A percentile compares a stretch with the other conserved stretches of the same genome.
Evolutionary conservation across 2,888 invertebrate genomes (phyloP).

Genomic region (Synanthedon andrenaeformis): DNA sequence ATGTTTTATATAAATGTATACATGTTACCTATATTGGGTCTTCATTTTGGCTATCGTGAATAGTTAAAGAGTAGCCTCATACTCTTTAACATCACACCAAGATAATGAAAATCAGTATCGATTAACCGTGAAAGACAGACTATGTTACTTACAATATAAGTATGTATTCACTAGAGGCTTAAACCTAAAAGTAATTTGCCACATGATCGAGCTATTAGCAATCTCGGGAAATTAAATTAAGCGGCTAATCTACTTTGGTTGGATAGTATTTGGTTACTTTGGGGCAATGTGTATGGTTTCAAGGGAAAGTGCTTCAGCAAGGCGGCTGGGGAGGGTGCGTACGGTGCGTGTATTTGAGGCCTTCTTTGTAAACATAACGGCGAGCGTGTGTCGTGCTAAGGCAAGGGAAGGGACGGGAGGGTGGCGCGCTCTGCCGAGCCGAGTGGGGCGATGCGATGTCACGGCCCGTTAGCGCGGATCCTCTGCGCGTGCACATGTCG

Average conservation of each 20-base stretch:
- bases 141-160: too few species aligned
- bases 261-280: constrained; percentile 50
- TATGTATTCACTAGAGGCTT: too few species aligned
- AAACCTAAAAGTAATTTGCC: constrained; percentile 18
- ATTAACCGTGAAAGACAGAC: too few species aligned
- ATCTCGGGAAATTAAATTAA: constrained; percentile 65
- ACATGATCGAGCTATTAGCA: constrained; percentile 49
- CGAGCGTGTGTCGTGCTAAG: constrained; percentile 9
- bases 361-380: constrained; percentile 34
- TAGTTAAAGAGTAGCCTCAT: too few species aligned
- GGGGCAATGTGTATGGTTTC: constrained; percentile 47
- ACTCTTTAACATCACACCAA: too few species aligned
- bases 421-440: constrained; percentile 12
- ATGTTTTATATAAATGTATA: too few species aligned
- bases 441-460: constrained; percentile 24
- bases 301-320: constrained; percentile 51
- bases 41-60: too few species aligned
- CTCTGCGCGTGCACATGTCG: constrained; percentile 66
- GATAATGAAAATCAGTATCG: too few species aligned
- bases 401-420: too few species aligned
- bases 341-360: constrained; percentile 1
- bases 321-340: constrained; percentile 5
- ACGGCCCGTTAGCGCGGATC: constrained; percentile 57
- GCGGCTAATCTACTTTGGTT: constrained; percentile 60
- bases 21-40: too few species aligned